phyloP scores from a whole-genome alignment of 1,140 invertebrate species.

The Antheraea mylitta region DNA sequence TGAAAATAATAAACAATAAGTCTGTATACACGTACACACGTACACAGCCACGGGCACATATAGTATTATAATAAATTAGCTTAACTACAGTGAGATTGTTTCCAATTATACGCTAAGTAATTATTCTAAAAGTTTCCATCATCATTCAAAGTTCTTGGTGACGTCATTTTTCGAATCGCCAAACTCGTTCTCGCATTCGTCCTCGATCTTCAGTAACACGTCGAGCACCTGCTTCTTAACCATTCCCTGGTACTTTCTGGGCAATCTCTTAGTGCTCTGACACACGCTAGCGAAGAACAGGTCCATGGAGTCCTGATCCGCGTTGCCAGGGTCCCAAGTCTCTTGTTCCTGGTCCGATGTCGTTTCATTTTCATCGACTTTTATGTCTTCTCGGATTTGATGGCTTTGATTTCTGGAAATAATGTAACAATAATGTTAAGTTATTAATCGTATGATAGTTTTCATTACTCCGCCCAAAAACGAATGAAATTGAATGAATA shows the following conservation, averaged over 20 bases:
- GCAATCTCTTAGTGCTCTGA: conserved; percentile 58
- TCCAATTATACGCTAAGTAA: not conserved
- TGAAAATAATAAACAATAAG: no score
- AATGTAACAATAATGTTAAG: not conserved
- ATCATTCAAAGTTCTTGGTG: conserved; percentile 19
- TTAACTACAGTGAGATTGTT: no score
- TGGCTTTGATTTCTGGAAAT: conserved; percentile 42
- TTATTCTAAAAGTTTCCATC: not conserved
- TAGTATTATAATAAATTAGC: no score
- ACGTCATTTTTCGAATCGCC: conserved; percentile 31
- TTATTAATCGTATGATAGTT: no score
- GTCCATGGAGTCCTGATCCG: conserved; percentile 53
- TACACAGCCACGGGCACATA: no score
- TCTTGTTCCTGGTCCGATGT: conserved; percentile 43
- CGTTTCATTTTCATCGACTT: conserved; percentile 48
- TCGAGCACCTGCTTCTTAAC: conserved; percentile 59
- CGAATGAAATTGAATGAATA: no score
- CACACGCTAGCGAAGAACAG: conserved; percentile 70
- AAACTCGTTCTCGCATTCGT: conserved; percentile 43
- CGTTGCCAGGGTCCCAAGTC: conserved; percentile 36
- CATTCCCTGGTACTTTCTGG: conserved; percentile 43
- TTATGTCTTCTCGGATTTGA: conserved; percentile 38
- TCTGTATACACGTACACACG: no score
- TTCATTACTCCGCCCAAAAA: no score
- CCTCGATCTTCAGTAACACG: conserved; percentile 52